Percentiles rank a stretch among this genome's conserved stretches.
Evolutionary conservation across 1,140 invertebrate species (phyloP).

Genomic region (Plodia interpunctella): DNA sequence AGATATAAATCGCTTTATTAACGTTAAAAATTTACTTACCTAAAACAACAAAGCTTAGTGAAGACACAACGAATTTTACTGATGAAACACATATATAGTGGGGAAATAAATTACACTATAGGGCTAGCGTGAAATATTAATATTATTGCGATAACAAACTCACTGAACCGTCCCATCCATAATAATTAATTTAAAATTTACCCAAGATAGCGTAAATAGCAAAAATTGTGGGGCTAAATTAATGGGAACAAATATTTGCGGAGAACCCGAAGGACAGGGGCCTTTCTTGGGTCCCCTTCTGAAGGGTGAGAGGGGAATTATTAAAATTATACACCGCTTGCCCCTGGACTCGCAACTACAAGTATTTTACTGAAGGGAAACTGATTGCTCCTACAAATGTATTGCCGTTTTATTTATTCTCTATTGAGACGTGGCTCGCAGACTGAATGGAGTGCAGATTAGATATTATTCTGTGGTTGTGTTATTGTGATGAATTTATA

Average conservation of each 20-base stretch:
- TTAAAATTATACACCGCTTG: slow-evolving; percentile 1
- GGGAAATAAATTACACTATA: too few species aligned
- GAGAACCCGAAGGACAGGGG: not conserved
- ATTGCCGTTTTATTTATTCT: slow-evolving; percentile 2
- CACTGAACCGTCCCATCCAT: not conserved
- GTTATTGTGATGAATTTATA: too few species aligned
- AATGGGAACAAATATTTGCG: slow-evolving; percentile 2
- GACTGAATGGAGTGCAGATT: too few species aligned
- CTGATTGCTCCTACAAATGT: not conserved
- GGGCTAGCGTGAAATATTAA: too few species aligned
- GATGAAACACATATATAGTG: too few species aligned
- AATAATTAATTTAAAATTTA: not conserved
- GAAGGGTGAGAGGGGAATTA: not conserved
- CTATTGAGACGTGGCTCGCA: not conserved
- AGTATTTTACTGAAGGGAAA: not conserved
- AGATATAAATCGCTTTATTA: too few species aligned
- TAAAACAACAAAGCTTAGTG: too few species aligned
- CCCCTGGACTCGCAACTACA: not conserved
- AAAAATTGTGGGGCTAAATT: not conserved
- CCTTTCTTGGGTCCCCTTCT: not conserved
- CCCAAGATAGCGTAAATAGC: slow-evolving; percentile 1
- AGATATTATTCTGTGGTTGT: too few species aligned
- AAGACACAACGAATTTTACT: too few species aligned
- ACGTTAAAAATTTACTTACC: too few species aligned
- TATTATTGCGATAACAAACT: not conserved